Percentiles rank a stretch among this genome's conserved stretches.
Evolutionary conservation across 2,888 invertebrate genomes (phyloP).

Genomic region (Sclerodermus sp.): DNA sequence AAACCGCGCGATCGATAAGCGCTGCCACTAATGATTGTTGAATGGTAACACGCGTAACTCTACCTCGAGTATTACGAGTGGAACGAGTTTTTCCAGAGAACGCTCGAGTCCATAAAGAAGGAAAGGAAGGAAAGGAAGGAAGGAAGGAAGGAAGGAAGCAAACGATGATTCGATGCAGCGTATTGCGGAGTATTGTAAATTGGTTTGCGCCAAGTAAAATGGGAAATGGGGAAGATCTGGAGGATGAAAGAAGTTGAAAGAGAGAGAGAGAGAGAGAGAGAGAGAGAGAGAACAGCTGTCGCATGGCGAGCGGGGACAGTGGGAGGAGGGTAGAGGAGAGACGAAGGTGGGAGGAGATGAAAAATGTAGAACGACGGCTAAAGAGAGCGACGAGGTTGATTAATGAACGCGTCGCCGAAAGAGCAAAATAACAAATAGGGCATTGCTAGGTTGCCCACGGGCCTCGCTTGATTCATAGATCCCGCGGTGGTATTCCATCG

Average conservation of each 20-base stretch:
- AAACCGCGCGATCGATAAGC: too few species aligned
- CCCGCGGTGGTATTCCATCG: slow-evolving; percentile 15
- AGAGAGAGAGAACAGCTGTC: slow-evolving; percentile 3
- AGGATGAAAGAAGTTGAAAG: background rate
- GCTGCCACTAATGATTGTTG: too few species aligned
- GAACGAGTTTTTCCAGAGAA: too few species aligned
- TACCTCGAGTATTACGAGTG: too few species aligned
- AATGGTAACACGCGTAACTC: too few species aligned
- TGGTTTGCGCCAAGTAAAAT: too few species aligned
- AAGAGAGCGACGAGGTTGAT: slow-evolving; percentile 43
- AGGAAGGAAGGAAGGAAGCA: background rate
- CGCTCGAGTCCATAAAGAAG: too few species aligned
- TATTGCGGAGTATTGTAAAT: too few species aligned
- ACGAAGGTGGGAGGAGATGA: slow-evolving; percentile 22
- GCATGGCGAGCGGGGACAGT: background rate
- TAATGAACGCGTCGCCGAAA: slow-evolving; percentile 48
- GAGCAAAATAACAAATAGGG: slow-evolving; percentile 53
- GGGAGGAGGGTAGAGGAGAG: background rate
- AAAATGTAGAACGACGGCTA: slow-evolving; percentile 41
- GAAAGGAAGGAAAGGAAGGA: too few species aligned
- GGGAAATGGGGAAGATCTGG: too few species aligned
- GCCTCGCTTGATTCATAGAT: slow-evolving; percentile 32
- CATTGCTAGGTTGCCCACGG: slow-evolving; percentile 28
- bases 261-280: slow-evolving; percentile 1
- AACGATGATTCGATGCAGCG: slow-evolving; percentile 6